Percentiles rank a stretch among this genome's conserved stretches.
phyloP scores from a whole-genome alignment of 2,113 vertebrate genomes.

The Marmota flaviventris region DNA sequence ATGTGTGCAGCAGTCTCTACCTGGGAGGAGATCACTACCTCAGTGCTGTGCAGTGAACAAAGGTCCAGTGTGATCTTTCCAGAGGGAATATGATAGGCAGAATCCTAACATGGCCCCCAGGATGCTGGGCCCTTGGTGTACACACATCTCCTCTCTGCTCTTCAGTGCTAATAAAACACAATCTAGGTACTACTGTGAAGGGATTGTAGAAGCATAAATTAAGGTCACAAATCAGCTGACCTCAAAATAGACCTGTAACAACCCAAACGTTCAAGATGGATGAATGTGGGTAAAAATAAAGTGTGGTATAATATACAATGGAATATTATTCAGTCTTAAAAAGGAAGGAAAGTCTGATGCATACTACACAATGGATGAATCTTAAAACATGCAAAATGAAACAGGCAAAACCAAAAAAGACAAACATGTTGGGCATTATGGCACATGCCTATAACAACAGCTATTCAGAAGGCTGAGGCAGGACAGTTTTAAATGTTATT shows the following conservation, averaged over 20 bases:
- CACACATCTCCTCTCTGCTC: neutral
- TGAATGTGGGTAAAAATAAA: neutral
- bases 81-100: neutral
- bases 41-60: too few species aligned
- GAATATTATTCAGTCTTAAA: constrained; percentile 4
- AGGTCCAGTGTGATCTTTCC: neutral
- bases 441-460: neutral
- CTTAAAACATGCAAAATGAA: neutral
- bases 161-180: neutral
- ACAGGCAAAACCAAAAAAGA: neutral
- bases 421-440: neutral
- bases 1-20: too few species aligned
- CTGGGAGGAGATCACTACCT: too few species aligned
- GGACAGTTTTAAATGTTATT: neutral
- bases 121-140: neutral
- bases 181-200: neutral
- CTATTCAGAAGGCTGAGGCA: neutral
- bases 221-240: neutral
- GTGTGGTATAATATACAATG: neutral
- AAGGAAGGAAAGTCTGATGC: neutral
- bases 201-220: neutral
- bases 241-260: neutral
- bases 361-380: neutral
- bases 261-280: neutral
- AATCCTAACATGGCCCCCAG: neutral